Base-by-base conservation (phyloP, 2,797 vertebrate genomes). In the Coracias cyanogaster region DNA sequence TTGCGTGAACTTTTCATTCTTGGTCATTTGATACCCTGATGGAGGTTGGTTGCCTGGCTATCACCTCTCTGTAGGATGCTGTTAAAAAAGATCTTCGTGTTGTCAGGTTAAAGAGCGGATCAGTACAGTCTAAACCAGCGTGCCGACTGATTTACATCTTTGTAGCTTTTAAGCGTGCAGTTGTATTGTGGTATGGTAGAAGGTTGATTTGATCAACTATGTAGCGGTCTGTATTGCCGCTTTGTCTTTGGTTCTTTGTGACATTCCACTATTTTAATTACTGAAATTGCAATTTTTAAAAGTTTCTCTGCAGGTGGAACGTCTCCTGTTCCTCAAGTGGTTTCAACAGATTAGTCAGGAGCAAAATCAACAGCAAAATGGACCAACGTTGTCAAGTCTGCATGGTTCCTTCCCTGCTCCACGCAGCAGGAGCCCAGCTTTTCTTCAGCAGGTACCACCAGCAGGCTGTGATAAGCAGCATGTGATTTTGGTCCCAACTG, bases 331-430 rank as follows among this genome's bases (percentile, higher is more conserved):
- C 98, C 98, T 60, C 98, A 99, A 92, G 96, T 97, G 4, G 92
- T 98, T 37, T 65, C 99, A 99, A 91, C 98, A 98, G 52, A 93
- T 98, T 62, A 99, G 98, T 57, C 99, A 99, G 97, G 99, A 99
- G 96, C 98, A 98, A 97, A 99, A 95, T 89, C 98, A 99, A 93
- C 98, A 98, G 86, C 98, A 98, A 78, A 99, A 99, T 3, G 99
- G 99, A 89, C 98, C 99, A 97, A 99, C 99, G 28, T 98, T 98
- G 2, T 98, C 99, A 93, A 98, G 98, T 89, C 91, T 99, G 46
- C 98, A 98, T 94, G 98, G 98, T 3, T 99, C 98, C 11, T 99
- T 98, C 2, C 98, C 98, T 3, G 98, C 98, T 90, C 93, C 98
- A 1, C 97, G 97, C 45, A 74, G 81, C 35, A 98, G 98, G 92